Evolutionary conservation across 37 sponge, comb jelly and placozoan species (phyloP).

Genomic region (Tethya wilhelma): DNA sequence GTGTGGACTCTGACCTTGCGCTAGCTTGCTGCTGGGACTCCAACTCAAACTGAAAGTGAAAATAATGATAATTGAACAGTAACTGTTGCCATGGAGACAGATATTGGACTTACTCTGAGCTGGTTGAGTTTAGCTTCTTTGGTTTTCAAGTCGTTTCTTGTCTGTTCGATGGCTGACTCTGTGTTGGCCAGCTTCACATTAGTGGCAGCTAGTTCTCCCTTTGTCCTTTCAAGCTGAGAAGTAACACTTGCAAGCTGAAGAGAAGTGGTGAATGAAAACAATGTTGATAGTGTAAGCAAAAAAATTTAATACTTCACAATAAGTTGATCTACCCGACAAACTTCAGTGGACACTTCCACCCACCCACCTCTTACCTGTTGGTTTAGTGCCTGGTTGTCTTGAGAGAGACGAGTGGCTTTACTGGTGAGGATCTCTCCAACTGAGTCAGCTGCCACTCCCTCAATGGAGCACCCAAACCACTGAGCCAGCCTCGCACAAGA

Average conservation of each 20-base stretch:
- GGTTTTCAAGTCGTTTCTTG: background rate
- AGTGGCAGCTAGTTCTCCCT: constrained; percentile 52
- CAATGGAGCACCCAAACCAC: constrained; percentile 32
- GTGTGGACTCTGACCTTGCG: constrained; percentile 35
- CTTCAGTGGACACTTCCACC: background rate
- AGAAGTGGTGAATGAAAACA: background rate
- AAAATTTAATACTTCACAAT: no score
- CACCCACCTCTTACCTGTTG: constrained; percentile 29
- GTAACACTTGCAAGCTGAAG: constrained; percentile 20
- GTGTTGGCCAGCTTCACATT: constrained; percentile 23
- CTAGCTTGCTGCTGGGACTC: constrained; percentile 32
- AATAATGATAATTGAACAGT: background rate
- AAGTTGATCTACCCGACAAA: background rate
- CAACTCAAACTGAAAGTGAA: constrained; percentile 37
- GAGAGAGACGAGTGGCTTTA: constrained; percentile 5
- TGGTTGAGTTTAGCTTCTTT: constrained; percentile 34
- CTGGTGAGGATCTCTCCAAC: constrained; percentile 29
- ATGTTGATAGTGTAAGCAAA: background rate
- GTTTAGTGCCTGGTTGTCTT: constrained; percentile 8
- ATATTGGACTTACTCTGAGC: constrained; percentile 25
- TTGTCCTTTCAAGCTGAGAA: constrained; percentile 31
- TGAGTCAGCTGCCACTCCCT: constrained; percentile 42
- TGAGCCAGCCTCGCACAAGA: constrained; percentile 21
- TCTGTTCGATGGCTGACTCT: constrained; percentile 34
- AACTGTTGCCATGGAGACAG: background rate